These are phyloP conservation scores for Crossaster papposus DNA, from an alignment of 53 echinoderm and acorn worm genomes.

Conservation along the genomic window DNA sequence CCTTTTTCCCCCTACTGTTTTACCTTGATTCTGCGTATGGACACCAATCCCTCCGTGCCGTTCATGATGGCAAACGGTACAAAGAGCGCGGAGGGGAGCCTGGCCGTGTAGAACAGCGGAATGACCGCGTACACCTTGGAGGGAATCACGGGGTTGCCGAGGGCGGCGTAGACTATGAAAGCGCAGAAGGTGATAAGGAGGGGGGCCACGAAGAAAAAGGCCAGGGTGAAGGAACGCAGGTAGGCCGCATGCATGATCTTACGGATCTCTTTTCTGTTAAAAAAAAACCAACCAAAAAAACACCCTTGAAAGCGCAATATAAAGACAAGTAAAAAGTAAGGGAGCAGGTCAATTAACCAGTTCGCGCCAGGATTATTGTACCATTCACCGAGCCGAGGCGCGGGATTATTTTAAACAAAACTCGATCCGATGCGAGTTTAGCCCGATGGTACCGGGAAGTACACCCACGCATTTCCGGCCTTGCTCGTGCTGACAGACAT, in stretches of 20 bases:
- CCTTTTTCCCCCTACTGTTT: too few relatives aligned
- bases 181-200: conserved; percentile 71
- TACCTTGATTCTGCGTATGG: conserved; percentile 81
- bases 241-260: conserved; percentile 59
- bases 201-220: conserved; percentile 71
- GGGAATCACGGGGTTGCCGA: conserved; percentile 75
- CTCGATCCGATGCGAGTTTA: too few relatives aligned
- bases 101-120: conserved; percentile 76
- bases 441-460: too few relatives aligned
- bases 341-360: too few relatives aligned
- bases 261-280: conserved; percentile 71
- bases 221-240: conserved; percentile 80
- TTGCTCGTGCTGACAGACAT: too few relatives aligned
- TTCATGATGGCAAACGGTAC: conserved; percentile 77
- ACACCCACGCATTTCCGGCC: too few relatives aligned
- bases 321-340: too few relatives aligned
- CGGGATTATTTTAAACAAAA: too few relatives aligned
- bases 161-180: conserved; percentile 74
- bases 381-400: too few relatives aligned
- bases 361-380: too few relatives aligned
- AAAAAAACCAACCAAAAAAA: too few relatives aligned
- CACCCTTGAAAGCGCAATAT: too few relatives aligned
- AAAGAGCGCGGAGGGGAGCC: conserved; percentile 73
- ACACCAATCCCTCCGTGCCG: conserved; percentile 72
- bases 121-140: conserved; percentile 79